Percentiles rank a stretch among this genome's conserved stretches.
These are phyloP conservation scores for Dipodomys ordii DNA, from an alignment of 2,113 vertebrate genomes.

Conservation along the genomic window DNA sequence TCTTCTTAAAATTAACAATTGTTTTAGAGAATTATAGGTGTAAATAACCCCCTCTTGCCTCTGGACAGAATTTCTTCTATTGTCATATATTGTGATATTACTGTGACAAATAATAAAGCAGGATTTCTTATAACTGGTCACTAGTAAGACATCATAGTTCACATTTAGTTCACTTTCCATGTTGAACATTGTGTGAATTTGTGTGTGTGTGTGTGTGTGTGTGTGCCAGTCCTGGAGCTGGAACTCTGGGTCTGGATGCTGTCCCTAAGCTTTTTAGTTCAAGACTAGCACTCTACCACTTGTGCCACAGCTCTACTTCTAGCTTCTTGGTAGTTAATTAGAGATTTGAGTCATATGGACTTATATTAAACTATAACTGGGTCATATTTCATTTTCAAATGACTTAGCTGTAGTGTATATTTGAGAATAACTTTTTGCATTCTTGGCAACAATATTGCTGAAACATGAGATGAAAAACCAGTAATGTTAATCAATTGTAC, in stretches of 20 bases:
- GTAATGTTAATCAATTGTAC: neutral
- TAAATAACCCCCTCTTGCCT: neutral
- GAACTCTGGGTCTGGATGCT: too few relatives aligned
- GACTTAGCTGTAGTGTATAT: neutral
- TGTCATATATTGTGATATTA: neutral
- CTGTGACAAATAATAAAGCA: neutral
- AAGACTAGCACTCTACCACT: too few relatives aligned
- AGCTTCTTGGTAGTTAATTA: too few relatives aligned
- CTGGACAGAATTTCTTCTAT: neutral
- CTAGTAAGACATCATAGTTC: neutral
- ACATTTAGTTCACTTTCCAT: neutral
- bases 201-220: too few relatives aligned
- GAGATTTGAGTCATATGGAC: too few relatives aligned
- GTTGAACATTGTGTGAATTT: neutral
- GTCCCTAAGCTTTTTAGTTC: too few relatives aligned
- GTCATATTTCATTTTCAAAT: constrained; percentile 4
- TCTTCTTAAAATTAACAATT: neutral
- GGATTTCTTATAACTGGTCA: neutral
- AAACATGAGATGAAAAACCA: neutral
- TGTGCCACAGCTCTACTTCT: too few relatives aligned
- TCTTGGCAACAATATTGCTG: neutral
- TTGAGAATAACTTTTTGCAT: neutral
- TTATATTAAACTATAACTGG: constrained; percentile 1
- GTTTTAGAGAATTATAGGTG: constrained; percentile 20
- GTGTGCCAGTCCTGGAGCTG: too few relatives aligned